Conservation (phyloP, 2,888 invertebrate species). For the Drosophila engyochracea region DNA sequence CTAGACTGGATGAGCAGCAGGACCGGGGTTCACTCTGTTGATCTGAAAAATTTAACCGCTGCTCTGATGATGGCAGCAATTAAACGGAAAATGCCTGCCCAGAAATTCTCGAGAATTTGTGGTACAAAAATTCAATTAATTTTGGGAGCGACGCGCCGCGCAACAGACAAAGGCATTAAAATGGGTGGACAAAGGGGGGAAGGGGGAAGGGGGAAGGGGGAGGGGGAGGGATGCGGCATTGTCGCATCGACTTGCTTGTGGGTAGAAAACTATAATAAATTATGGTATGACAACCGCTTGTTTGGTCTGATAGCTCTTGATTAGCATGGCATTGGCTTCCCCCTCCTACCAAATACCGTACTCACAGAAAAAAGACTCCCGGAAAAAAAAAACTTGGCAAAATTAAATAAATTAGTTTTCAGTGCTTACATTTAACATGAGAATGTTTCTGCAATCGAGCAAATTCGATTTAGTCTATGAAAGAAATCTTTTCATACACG, state of each 20-base stretch:
- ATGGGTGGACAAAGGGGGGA: background rate
- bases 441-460: conserved; percentile 35
- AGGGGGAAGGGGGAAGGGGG: background rate
- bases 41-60: conserved; percentile 71
- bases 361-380: background rate
- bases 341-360: conserved; percentile 10
- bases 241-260: conserved; percentile 62
- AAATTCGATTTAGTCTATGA: conserved; percentile 35
- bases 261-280: conserved; percentile 79
- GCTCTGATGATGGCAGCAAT: conserved; percentile 78
- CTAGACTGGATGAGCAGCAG: background rate
- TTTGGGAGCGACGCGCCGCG: conserved; percentile 52
- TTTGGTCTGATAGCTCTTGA: conserved; percentile 49
- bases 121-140: conserved; percentile 81
- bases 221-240: conserved; percentile 40
- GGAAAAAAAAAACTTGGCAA: conserved; percentile 13
- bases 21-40: conserved; percentile 11
- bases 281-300: conserved; percentile 67
- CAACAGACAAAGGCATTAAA: conserved; percentile 41
- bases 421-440: background rate
- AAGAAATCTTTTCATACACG: conserved; percentile 38
- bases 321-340: conserved; percentile 45
- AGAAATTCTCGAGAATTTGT: conserved; percentile 75
- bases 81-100: conserved; percentile 72
- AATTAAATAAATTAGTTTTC: conserved; percentile 57